Base-by-base conservation (phyloP, 2,888 invertebrate species). In the Eupsilia transversa region DNA sequence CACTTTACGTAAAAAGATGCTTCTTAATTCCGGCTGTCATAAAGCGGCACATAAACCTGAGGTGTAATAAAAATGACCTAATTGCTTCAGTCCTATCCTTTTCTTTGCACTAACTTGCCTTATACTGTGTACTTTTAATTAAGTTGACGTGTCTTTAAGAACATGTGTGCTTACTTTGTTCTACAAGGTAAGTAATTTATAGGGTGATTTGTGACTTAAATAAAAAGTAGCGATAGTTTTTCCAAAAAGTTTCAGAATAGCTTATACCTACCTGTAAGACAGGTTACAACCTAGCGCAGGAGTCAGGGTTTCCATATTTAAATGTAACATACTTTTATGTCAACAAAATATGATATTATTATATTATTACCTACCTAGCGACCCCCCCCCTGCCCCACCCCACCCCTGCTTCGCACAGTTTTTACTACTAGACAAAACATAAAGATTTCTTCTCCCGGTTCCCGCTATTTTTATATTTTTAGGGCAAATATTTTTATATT, bases 61-160 rank as follows among this genome's bases (percentile, higher is more conserved):
- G 65, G 71, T 52, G 86, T 84, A 77, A 83, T 85, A 87, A 86
- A 87, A 73, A 63, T 64, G 4, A n/a, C 61, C 43, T 86, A 73
- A 82, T 85, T 78, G 41, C 41, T 64, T 68, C 59, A 38, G 35
- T 35, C n/a, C 63, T 46, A 38, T 54, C 27, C 27, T 63, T 72
- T 35, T 79, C 38, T 65, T 64, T 56, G 54, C 38, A 67, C 41
- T 7, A 35, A 30, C 54, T 35, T 33, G 46, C 33, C 70, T 33
- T 67, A 17, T 23, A 17, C 3, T 83, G 76, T 83, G 49, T 80
- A 64, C 75, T 57, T 85, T 80, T 82, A 74, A 84, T 84, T 72
- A 71, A 33, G 33, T 41, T 56, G 57, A 52, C 59, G 57, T 77
- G 72, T 71, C 43, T 63, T 57, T 49, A 35, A 49, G 23, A 54